Conservation (phyloP, 2,888 invertebrate genomes). For the Cephus pulcher region DNA sequence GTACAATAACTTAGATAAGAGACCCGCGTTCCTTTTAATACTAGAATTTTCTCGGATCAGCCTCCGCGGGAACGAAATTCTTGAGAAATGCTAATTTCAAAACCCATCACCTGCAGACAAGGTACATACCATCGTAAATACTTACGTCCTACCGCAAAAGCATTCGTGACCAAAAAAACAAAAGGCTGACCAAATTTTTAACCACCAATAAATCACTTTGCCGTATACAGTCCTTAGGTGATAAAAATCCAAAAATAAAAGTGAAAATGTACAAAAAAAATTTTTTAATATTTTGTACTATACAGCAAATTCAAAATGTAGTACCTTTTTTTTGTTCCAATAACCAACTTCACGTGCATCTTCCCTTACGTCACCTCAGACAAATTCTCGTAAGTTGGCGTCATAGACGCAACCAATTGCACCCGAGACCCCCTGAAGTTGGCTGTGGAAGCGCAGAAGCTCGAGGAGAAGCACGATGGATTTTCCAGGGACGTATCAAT, state of each 20-base stretch:
- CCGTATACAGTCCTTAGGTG: neutral
- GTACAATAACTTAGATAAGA: slow-evolving; percentile 55
- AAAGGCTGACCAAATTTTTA: neutral
- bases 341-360: neutral
- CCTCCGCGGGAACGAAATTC: slow-evolving; percentile 27
- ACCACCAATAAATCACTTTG: neutral
- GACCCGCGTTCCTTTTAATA: slow-evolving; percentile 43
- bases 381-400: too few relatives aligned
- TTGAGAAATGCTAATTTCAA: slow-evolving; percentile 14
- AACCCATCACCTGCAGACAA: neutral
- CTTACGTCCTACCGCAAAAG: neutral
- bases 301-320: accelerated
- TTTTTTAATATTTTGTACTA: neutral
- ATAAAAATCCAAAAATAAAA: neutral
- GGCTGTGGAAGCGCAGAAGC: neutral
- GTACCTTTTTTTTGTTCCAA: too few relatives aligned
- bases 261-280: too few relatives aligned
- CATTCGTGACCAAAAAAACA: neutral
- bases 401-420: neutral
- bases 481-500: slow-evolving; percentile 46
- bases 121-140: neutral
- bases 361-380: neutral
- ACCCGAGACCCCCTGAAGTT: neutral
- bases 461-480: slow-evolving; percentile 24
- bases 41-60: slow-evolving; percentile 39